These are phyloP conservation scores for Athene noctua DNA, from an alignment of 2,113 vertebrate genomes.

Conservation along the genomic window DNA sequence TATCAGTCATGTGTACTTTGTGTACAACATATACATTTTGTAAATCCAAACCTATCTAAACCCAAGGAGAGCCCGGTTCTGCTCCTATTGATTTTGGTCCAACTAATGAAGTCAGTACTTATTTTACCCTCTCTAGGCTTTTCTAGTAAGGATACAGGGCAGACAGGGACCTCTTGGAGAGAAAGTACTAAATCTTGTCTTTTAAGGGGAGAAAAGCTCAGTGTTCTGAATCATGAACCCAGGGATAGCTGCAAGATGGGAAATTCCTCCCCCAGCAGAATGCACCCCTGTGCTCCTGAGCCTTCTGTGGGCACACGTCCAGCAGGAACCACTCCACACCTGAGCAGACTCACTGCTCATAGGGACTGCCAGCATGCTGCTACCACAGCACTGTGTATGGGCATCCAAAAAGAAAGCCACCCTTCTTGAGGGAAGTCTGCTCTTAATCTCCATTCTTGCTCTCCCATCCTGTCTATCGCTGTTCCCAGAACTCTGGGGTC, in stretches of 20 bases:
- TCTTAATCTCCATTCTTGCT: neutral
- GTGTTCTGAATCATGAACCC: neutral
- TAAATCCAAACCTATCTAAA: neutral
- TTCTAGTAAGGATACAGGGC: neutral
- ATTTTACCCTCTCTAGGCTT: neutral
- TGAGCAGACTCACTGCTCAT: neutral
- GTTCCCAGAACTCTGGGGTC: neutral
- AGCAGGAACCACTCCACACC: rapidly evolving
- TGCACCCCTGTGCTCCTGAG: rapidly evolving
- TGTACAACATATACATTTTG: neutral
- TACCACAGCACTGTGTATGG: rapidly evolving
- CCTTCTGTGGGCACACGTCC: neutral
- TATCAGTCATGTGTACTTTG: neutral
- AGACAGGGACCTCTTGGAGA: neutral
- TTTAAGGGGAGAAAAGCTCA: neutral
- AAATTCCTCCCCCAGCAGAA: neutral
- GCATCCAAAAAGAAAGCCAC: neutral
- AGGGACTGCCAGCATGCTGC: neutral
- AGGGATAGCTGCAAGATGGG: neutral
- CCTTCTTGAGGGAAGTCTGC: neutral
- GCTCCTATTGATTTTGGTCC: neutral
- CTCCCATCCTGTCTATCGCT: neutral
- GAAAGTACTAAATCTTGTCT: neutral
- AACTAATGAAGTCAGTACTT: neutral
- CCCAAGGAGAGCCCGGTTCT: neutral